Evolutionary conservation across 2,888 invertebrate species (phyloP).

Genomic region (Xanthia togata): DNA sequence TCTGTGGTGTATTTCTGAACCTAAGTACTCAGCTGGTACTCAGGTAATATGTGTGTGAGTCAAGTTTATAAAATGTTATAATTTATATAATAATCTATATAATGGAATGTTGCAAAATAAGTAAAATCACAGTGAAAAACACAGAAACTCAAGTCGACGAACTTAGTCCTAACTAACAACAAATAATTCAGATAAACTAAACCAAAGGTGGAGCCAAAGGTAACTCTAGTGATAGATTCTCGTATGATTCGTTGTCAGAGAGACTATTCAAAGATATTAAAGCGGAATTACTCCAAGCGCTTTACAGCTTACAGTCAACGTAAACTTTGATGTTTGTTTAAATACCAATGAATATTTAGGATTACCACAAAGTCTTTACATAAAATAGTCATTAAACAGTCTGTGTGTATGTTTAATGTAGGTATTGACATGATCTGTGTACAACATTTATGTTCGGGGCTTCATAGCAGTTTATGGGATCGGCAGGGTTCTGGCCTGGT

Average conservation of each 20-base stretch:
- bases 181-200: constrained; percentile 1
- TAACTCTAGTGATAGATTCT: constrained; percentile 4
- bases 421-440: constrained; percentile 28
- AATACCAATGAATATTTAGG: constrained; percentile 62
- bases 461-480: neutral
- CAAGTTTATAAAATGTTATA: neutral
- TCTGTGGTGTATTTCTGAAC: constrained; percentile 26
- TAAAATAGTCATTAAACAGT: constrained; percentile 48
- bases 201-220: neutral
- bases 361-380: constrained; percentile 47
- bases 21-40: constrained; percentile 23
- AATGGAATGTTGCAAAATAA: neutral
- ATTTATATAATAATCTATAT: neutral
- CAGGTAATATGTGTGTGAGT: constrained; percentile 4
- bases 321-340: constrained; percentile 63
- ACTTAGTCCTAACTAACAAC: neutral
- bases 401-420: constrained; percentile 16
- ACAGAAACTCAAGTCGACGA: neutral
- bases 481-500: neutral
- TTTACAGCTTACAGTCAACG: constrained; percentile 47
- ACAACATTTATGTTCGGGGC: neutral
- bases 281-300: constrained; percentile 24
- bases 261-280: constrained; percentile 25
- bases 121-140: neutral
- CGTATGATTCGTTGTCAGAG: neutral